These are phyloP conservation scores for Nomada goodeniana DNA, from an alignment of 2,888 invertebrate species.

Conservation along the genomic window DNA sequence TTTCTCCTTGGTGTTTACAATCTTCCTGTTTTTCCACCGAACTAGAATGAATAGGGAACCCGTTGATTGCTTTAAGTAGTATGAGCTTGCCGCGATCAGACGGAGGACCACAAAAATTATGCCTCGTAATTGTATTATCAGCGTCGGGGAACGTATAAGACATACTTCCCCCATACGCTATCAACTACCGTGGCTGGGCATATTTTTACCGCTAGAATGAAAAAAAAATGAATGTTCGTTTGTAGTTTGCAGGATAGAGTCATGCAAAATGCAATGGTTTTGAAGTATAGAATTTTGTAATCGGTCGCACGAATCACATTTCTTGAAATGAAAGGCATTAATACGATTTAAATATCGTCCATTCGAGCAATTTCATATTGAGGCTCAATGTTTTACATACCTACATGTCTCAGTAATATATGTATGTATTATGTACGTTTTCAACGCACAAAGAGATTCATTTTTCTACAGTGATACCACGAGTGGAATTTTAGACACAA, in stretches of 20 bases:
- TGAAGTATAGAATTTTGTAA: no score
- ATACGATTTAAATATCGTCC: background rate
- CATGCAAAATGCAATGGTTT: no score
- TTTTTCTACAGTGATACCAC: background rate
- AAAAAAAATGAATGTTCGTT: no score
- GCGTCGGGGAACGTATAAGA: background rate
- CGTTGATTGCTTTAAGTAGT: slow-evolving; percentile 40
- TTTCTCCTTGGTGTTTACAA: background rate
- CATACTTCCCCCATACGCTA: background rate
- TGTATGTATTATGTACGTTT: background rate
- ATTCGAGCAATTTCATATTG: no score
- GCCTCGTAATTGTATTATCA: slow-evolving; percentile 26
- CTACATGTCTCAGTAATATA: no score
- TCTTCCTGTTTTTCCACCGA: background rate
- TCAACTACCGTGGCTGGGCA: no score
- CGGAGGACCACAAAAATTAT: slow-evolving; percentile 30
- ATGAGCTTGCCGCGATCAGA: slow-evolving; percentile 35
- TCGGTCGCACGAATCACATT: background rate
- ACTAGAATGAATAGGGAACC: background rate
- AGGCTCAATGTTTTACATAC: no score
- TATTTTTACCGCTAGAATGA: no score
- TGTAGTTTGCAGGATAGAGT: no score
- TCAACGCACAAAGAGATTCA: background rate
- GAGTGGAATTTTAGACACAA: slow-evolving; percentile 46
- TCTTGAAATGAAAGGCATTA: background rate